Conservation (phyloP, 2,113 vertebrate species). For the Rhinolophus sinicus region DNA sequence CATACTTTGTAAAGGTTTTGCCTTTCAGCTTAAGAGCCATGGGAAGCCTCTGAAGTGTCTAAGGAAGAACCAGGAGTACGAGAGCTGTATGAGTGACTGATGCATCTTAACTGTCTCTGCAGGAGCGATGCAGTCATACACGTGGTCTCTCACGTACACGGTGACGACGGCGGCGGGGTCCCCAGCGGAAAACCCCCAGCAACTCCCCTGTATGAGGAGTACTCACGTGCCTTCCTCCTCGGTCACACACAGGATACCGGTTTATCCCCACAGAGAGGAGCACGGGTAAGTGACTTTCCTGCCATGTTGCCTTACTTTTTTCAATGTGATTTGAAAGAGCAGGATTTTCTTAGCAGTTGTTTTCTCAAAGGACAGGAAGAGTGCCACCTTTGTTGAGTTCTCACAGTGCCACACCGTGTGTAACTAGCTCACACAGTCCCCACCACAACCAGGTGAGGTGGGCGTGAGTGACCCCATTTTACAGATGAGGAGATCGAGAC, state of each 20-base stretch:
- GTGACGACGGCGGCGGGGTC: slow-evolving; percentile 96
- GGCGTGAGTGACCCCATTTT: not conserved
- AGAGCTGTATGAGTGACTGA: not conserved
- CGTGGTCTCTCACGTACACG: slow-evolving; percentile 99
- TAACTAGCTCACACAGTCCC: not conserved
- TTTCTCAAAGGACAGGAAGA: not conserved
- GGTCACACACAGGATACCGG: slow-evolving; percentile 94
- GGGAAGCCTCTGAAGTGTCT: not conserved
- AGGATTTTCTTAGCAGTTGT: not conserved
- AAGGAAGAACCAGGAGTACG: not conserved
- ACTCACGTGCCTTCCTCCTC: slow-evolving; percentile 90
- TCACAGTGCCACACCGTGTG: rapidly evolving
- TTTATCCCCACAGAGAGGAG: slow-evolving; percentile 97
- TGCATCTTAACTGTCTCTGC: slow-evolving; percentile 76
- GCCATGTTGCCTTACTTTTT: not conserved
- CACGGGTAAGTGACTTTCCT: slow-evolving; percentile 90
- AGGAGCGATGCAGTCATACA: slow-evolving; percentile 99
- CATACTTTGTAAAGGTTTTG: not conserved
- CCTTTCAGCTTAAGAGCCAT: not conserved
- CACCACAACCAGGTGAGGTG: not conserved
- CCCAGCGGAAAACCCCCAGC: slow-evolving; percentile 92
- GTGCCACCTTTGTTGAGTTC: not conserved
- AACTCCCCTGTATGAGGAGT: slow-evolving; percentile 96
- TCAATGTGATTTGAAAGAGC: not conserved
- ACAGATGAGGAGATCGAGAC: not conserved